Percentiles rank a stretch among this genome's conserved stretches.
Evolutionary conservation across 1,140 invertebrate species (phyloP).

Genomic region (Nephila pilipes): DNA sequence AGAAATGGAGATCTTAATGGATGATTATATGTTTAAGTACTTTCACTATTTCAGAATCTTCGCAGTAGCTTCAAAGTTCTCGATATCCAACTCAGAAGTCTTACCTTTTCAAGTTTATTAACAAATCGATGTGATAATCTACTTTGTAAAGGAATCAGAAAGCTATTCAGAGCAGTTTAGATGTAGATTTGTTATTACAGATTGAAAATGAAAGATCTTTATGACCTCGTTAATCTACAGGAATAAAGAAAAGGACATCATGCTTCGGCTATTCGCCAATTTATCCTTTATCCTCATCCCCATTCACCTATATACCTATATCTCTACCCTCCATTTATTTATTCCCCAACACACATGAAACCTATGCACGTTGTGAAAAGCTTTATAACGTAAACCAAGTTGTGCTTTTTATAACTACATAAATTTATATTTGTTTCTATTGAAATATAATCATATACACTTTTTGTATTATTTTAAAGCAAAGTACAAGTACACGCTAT

Average conservation of each 20-base stretch:
- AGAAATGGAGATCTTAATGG: background rate
- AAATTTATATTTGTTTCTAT: background rate
- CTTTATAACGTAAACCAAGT: slow-evolving; percentile 38
- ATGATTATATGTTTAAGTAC: background rate
- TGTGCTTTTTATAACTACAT: slow-evolving; percentile 16
- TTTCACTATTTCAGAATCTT: slow-evolving; percentile 7
- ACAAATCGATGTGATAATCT: background rate
- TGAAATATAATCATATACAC: background rate
- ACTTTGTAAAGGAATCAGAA: background rate
- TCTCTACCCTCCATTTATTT: slow-evolving; percentile 64
- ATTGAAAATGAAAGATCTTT: background rate
- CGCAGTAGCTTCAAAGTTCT: background rate
- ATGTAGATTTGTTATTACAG: background rate
- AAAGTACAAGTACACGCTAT: slow-evolving; percentile 26
- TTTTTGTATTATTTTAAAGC: slow-evolving; percentile 12
- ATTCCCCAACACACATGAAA: slow-evolving; percentile 29
- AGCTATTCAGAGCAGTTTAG: background rate
- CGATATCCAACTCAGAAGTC: background rate
- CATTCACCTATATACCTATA: slow-evolving; percentile 44
- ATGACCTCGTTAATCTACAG: background rate
- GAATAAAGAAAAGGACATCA: slow-evolving; percentile 42
- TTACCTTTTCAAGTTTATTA: background rate
- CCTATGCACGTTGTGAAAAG: slow-evolving; percentile 65
- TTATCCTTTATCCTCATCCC: slow-evolving; percentile 53
- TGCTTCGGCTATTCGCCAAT: slow-evolving; percentile 43